These are phyloP conservation scores for Rhaphigaster nebulosa DNA, from an alignment of 2,888 invertebrate genomes.

Conservation along the genomic window DNA sequence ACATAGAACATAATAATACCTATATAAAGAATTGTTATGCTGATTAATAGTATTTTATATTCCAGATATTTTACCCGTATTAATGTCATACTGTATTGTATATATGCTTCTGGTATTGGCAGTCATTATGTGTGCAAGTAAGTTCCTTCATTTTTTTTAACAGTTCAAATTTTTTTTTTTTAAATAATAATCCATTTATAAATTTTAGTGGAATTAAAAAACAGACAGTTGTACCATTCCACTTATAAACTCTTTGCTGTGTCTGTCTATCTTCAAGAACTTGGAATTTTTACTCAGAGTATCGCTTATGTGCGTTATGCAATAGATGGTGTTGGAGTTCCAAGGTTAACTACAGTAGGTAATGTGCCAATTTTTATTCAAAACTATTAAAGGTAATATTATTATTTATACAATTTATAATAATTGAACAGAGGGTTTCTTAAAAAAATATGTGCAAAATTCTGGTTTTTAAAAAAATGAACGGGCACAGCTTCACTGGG, in stretches of 20 bases:
- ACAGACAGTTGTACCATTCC: constrained; percentile 85
- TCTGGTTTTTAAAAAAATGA: neutral
- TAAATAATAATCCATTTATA: neutral
- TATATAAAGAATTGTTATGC: neutral
- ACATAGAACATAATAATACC: neutral
- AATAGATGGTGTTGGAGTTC: constrained; percentile 77
- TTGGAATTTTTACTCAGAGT: constrained; percentile 78
- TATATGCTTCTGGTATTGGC: constrained; percentile 81
- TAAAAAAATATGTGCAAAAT: neutral
- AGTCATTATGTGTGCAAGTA: constrained; percentile 78
- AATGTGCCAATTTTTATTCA: neutral
- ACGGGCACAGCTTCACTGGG: no score
- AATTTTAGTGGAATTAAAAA: constrained; percentile 78
- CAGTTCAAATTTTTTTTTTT: neutral
- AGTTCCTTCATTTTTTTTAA: neutral
- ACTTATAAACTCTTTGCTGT: constrained; percentile 89
- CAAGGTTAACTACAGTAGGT: constrained; percentile 66
- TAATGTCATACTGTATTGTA: constrained; percentile 80
- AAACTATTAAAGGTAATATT: neutral
- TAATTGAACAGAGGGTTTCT: neutral
- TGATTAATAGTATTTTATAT: constrained; percentile 30
- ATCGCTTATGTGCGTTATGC: constrained; percentile 85
- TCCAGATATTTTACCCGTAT: constrained; percentile 87
- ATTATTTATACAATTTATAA: neutral
- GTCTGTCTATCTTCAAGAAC: constrained; percentile 79